These are phyloP conservation scores for Drosophila takahashii DNA, from an alignment of 1,140 invertebrate species.

Conservation along the genomic window DNA sequence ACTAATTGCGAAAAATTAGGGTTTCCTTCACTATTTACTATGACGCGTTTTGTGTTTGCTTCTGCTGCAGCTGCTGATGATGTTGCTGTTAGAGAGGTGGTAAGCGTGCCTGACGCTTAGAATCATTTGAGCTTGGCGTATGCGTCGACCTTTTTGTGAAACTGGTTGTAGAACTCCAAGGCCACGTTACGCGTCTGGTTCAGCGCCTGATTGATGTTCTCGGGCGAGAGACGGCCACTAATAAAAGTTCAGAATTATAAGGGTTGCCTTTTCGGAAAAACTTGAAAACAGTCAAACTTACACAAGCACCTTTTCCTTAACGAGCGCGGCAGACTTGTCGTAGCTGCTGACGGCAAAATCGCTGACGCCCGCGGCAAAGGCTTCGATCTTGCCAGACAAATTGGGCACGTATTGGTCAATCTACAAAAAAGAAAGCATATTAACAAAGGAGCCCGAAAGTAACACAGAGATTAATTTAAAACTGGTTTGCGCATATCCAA, in stretches of 20 bases:
- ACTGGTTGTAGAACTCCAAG: conserved; percentile 88
- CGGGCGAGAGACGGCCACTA: conserved; percentile 91
- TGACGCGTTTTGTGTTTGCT: conserved; percentile 44
- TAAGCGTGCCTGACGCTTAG: conserved; percentile 78
- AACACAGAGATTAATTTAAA: conserved; percentile 20
- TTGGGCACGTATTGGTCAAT: conserved; percentile 90
- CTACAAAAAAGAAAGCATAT: conserved; percentile 73
- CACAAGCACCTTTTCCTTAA: conserved; percentile 91
- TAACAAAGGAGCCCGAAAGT: conserved; percentile 10
- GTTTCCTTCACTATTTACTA: conserved; percentile 58
- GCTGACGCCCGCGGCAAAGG: conserved; percentile 84
- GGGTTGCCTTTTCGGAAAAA: not conserved
- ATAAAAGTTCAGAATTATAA: conserved; percentile 84
- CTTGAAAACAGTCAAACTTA: conserved; percentile 86
- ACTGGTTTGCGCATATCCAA: conserved; percentile 46
- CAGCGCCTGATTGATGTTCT: conserved; percentile 89
- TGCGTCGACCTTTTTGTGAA: conserved; percentile 90
- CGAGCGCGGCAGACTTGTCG: conserved; percentile 85
- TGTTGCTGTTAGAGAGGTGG: conserved; percentile 51
- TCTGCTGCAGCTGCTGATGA: conserved; percentile 39
- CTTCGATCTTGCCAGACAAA: conserved; percentile 86
- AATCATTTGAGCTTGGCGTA: conserved; percentile 89
- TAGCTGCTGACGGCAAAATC: conserved; percentile 85
- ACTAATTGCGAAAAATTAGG: conserved; percentile 55
- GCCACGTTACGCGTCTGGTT: conserved; percentile 85